Percentiles rank a stretch among this genome's conserved stretches.
phyloP scores from a whole-genome alignment of 1,140 invertebrate genomes.

The Telenomus remus region DNA sequence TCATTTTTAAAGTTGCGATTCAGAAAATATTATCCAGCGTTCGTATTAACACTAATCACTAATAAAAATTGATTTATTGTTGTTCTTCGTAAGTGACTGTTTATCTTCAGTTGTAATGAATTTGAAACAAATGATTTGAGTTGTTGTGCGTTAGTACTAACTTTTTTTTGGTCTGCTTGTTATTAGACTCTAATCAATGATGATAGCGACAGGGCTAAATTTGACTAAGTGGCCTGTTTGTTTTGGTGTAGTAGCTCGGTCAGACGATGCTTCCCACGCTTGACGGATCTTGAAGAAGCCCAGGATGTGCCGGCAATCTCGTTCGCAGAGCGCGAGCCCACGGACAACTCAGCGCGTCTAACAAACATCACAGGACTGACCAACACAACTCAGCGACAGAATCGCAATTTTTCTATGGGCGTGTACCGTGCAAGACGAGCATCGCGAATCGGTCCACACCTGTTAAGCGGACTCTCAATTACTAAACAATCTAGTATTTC shows the following conservation, averaged over 20 bases:
- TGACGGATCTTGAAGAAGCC: slow-evolving; percentile 43
- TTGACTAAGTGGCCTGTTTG: slow-evolving; percentile 38
- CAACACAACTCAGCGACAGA: slow-evolving; percentile 1
- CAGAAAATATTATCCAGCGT: too few relatives aligned
- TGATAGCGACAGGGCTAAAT: background rate
- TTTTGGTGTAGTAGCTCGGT: slow-evolving; percentile 50
- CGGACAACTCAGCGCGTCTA: background rate
- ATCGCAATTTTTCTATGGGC: slow-evolving; percentile 17
- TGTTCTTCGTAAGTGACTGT: too few relatives aligned
- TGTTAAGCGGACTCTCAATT: background rate
- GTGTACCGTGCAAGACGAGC: slow-evolving; percentile 20
- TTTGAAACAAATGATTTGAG: too few relatives aligned
- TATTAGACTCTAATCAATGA: too few relatives aligned
- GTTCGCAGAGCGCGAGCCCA: slow-evolving; percentile 15
- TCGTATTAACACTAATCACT: too few relatives aligned
- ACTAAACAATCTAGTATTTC: slow-evolving; percentile 5
- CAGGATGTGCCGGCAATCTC: slow-evolving; percentile 33
- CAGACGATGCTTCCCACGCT: slow-evolving; percentile 42
- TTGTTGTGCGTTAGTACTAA: too few relatives aligned
- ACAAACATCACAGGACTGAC: slow-evolving; percentile 10
- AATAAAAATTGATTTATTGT: too few relatives aligned
- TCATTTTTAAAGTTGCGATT: too few relatives aligned
- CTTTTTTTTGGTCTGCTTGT: too few relatives aligned
- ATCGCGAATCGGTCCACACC: slow-evolving; percentile 15
- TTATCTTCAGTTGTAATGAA: too few relatives aligned